These are phyloP conservation scores for Theonella swinhoei DNA, from an alignment of 37 sponge, comb jelly and placozoan genomes.

Conservation along the genomic window DNA sequence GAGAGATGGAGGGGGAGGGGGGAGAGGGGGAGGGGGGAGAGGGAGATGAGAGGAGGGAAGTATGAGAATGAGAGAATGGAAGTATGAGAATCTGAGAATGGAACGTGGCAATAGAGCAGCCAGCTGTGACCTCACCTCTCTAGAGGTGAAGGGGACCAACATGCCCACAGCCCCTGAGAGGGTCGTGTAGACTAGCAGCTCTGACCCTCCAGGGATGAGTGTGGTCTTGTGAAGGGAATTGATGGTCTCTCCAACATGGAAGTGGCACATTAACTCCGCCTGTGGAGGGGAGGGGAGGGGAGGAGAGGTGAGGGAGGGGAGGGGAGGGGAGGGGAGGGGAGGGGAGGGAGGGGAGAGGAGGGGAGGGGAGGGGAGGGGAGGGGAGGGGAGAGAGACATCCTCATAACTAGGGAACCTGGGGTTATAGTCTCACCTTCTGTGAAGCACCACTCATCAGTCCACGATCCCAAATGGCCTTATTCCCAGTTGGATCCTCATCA, in stretches of 20 bases:
- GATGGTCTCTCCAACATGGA: conserved; percentile 92
- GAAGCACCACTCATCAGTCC: conserved; percentile 95
- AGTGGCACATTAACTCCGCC: conserved; percentile 80
- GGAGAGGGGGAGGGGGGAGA: not conserved
- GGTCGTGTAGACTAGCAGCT: conserved; percentile 92
- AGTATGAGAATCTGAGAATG: too few relatives aligned
- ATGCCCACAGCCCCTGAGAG: conserved; percentile 93
- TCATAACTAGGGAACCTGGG: too few relatives aligned
- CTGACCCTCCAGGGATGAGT: conserved; percentile 97
- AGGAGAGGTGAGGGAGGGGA: not conserved
- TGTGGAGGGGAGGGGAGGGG: conserved; percentile 6
- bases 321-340: not conserved
- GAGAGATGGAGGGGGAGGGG: not conserved
- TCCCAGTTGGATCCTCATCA: conserved; percentile 98
- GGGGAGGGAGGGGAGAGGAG: not conserved
- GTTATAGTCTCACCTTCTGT: conserved; percentile 76
- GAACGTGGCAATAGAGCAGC: too few relatives aligned
- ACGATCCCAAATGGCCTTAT: conserved; percentile 94
- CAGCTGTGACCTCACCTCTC: conserved; percentile 90
- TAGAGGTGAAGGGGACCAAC: conserved; percentile 94
- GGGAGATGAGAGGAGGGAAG: not conserved
- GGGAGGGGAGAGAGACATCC: not conserved
- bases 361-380: not conserved
- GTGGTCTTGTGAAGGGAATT: conserved; percentile 89
- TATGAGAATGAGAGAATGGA: not conserved